Percentiles rank a stretch among this genome's conserved stretches.
These are phyloP conservation scores for Drosophila ezoana DNA, from an alignment of 2,888 invertebrate genomes.

Conservation along the genomic window DNA sequence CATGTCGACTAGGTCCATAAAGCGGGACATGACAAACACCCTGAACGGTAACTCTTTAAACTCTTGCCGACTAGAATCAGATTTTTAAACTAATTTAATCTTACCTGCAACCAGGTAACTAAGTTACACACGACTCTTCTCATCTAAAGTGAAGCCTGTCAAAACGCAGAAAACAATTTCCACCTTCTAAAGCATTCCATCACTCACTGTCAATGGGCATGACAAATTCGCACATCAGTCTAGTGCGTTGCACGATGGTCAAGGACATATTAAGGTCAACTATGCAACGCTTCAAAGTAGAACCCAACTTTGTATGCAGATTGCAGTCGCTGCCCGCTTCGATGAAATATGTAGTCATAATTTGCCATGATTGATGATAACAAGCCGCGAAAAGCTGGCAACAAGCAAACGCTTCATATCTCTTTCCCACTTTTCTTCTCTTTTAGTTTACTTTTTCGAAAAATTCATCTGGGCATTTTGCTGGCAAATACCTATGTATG, in stretches of 20 bases:
- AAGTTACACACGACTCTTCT: not conserved
- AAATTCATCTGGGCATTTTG: slow-evolving; percentile 1
- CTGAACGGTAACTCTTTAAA: not conserved
- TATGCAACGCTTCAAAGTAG: slow-evolving; percentile 1
- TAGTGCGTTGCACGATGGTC: slow-evolving; percentile 21
- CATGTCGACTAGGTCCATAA: slow-evolving; percentile 6
- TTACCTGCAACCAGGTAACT: not conserved
- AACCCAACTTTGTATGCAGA: slow-evolving; percentile 36
- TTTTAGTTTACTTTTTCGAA: slow-evolving; percentile 3
- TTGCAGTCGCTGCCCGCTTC: slow-evolving; percentile 29
- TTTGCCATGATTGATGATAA: slow-evolving; percentile 60
- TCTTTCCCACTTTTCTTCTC: not conserved
- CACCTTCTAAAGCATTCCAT: slow-evolving; percentile 28
- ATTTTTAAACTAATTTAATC: not conserved
- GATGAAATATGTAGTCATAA: slow-evolving; percentile 19
- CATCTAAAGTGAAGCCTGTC: slow-evolving; percentile 11
- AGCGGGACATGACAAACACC: not conserved
- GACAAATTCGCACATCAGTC: slow-evolving; percentile 36
- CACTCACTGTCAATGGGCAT: slow-evolving; percentile 43
- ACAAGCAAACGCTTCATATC: slow-evolving; percentile 1
- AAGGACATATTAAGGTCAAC: slow-evolving; percentile 54
- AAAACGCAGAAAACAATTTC: slow-evolving; percentile 18
- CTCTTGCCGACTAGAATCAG: not conserved
- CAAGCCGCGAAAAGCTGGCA: slow-evolving; percentile 34
- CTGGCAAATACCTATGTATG: not conserved